These are phyloP conservation scores for Sebastes diaconus DNA, from an alignment of 2,797 vertebrate species.

Conservation along the genomic window DNA sequence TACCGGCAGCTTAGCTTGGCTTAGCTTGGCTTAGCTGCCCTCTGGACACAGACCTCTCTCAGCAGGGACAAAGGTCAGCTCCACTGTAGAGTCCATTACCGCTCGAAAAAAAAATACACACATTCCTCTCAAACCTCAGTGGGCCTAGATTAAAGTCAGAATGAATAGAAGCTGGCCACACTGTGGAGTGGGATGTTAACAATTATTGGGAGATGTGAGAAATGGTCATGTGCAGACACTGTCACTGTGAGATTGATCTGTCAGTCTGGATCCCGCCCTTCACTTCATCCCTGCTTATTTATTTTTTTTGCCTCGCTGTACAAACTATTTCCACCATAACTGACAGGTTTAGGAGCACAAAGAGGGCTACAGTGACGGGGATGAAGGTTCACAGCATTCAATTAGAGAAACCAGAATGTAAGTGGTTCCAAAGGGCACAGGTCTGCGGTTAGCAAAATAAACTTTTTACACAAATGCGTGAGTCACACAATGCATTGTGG, in stretches of 20 bases:
- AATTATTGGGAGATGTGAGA: conserved; percentile 35
- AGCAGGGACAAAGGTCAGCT: conserved; percentile 61
- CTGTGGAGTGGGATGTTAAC: conserved; percentile 44
- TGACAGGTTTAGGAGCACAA: conserved; percentile 8
- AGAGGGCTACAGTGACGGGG: background rate
- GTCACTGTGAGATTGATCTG: conserved; percentile 47
- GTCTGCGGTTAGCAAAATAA: conserved; percentile 6
- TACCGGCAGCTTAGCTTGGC: conserved; percentile 71
- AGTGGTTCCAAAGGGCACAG: conserved; percentile 30
- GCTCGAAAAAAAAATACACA: conserved; percentile 38
- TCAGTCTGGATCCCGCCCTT: conserved; percentile 27
- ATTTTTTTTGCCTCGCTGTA: background rate
- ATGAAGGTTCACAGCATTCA: conserved; percentile 16
- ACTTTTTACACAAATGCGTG: conserved; percentile 8
- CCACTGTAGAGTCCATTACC: conserved; percentile 58
- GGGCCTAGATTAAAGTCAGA: conserved; percentile 43
- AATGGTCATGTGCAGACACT: conserved; percentile 13
- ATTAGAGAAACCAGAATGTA: conserved; percentile 24
- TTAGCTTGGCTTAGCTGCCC: conserved; percentile 70
- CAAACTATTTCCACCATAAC: conserved; percentile 21
- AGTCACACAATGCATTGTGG: background rate
- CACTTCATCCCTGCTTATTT: background rate
- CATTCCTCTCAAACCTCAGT: conserved; percentile 41
- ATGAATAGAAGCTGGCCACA: conserved; percentile 31
- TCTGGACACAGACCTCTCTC: conserved; percentile 65